A percentile compares a stretch with the other conserved stretches of the same genome.
phyloP scores from a whole-genome alignment of 2,113 vertebrate species.

The Tenebrosternarchus preto region DNA sequence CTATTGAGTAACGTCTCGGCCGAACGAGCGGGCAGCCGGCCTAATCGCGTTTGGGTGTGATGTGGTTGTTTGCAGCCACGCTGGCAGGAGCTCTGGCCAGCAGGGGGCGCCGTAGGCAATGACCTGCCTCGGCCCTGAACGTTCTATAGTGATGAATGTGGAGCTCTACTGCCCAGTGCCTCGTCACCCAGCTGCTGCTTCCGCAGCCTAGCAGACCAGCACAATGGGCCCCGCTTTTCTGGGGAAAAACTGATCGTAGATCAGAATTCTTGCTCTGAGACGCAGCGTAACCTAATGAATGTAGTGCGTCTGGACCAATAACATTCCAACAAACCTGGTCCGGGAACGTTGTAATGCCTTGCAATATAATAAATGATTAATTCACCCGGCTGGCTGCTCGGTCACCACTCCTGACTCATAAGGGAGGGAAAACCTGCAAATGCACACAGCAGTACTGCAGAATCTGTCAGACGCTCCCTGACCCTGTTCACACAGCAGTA shows the following conservation, averaged over 20 bases:
- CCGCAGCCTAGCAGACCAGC: not conserved
- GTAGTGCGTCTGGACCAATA: not conserved
- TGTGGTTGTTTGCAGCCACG: no score
- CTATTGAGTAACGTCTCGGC: slow-evolving; percentile 5
- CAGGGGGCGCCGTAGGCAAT: no score
- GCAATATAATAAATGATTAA: no score
- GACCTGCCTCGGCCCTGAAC: slow-evolving; percentile 36
- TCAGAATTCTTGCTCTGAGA: not conserved
- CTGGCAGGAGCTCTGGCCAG: slow-evolving; percentile 38
- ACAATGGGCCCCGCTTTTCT: not conserved
- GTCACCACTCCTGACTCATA: no score
- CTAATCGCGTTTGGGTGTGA: slow-evolving; percentile 20
- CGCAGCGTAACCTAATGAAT: not conserved
- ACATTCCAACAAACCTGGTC: no score
- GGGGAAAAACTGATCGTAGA: not conserved
- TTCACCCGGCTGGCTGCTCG: no score
- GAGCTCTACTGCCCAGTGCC: slow-evolving; percentile 15
- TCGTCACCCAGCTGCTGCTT: slow-evolving; percentile 16
- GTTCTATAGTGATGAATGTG: slow-evolving; percentile 31
- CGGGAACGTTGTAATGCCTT: no score
- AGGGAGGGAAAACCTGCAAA: no score
- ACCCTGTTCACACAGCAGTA: no score
- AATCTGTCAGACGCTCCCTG: no score
- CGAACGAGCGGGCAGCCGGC: slow-evolving; percentile 2
- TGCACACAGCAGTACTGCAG: no score